Evolutionary conservation across 2,113 vertebrate genomes (phyloP), one percentile per base, ranked within the genome.

Genomic region (Dolichallabes microphthalmus): DNA sequence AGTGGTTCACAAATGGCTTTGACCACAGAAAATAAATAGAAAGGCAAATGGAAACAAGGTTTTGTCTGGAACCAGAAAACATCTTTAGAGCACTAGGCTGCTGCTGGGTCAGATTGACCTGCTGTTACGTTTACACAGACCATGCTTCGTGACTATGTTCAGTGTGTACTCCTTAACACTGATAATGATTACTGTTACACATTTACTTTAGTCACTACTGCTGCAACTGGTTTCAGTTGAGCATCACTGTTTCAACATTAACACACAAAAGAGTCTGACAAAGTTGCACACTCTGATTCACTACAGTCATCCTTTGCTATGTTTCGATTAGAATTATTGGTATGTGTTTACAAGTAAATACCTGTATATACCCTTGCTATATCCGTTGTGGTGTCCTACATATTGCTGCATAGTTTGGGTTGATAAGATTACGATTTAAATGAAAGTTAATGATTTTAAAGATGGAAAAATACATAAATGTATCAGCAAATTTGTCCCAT

Each of bases 21-120:
- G 57, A 81, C 84, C 69, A 45, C 39, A 50, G 74, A 82, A 71
- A 79, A 30, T 68, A 39, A 85, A 80, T 32, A 61, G 66, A 85
- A 81, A 61, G 5, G 19, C 77, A 81, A 66, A 80, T 73, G 77
- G 77, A 85, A 74, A 60, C 30, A 17, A 35, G 27, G 15, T 50
- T 73, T 57, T 71, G 66, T 63, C 66, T 73, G 57, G 63, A 75
- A n/a, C 30, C 27, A 52, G 57, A 61, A 74, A 86, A 61, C 32
- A 20, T 32, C 25, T 81, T 74, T 60, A 22, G n/a, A 35, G 39
- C 27, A 35, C 27, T 64, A 55, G 30, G 52, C 19, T 32, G 19
- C 30, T 27, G 45, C 69, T 45, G 45, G 45, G 52, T 78, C 76
- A 32, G 27, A 13, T 58, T 32, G 53, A 75, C 17, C 22, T 14